Conservation (phyloP, 2,888 invertebrate species). For the Rhodophaea formosa region DNA sequence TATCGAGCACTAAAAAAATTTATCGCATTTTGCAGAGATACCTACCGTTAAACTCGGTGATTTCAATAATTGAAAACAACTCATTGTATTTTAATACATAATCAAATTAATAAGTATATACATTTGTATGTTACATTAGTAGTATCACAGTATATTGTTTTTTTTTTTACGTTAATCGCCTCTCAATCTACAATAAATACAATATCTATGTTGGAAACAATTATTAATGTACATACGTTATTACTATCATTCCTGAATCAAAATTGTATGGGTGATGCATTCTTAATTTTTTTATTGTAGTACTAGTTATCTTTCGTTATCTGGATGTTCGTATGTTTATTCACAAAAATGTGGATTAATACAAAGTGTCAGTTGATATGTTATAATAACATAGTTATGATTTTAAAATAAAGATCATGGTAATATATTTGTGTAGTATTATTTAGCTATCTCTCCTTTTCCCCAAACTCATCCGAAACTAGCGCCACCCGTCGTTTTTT, state of each 20-base stretch:
- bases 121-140: too few species aligned
- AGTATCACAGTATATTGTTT: too few species aligned
- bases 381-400: constrained; percentile 15
- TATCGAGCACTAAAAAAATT: too few species aligned
- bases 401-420: constrained; percentile 17
- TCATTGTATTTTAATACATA: too few species aligned
- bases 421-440: not conserved
- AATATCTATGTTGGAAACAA: not conserved
- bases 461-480: too few species aligned
- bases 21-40: too few species aligned
- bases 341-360: constrained; percentile 7
- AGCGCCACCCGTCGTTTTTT: too few species aligned
- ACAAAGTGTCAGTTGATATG: constrained; percentile 12
- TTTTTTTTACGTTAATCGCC: too few species aligned
- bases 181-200: too few species aligned
- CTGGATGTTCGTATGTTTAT: constrained; percentile 11
- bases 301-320: constrained; percentile 3
- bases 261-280: not conserved
- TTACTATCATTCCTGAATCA: not conserved
- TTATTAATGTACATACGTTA: not conserved
- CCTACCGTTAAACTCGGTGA: too few species aligned
- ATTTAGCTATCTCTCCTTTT: not conserved
- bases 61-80: too few species aligned
- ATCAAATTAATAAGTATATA: too few species aligned
- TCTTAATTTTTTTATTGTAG: not conserved